phyloP scores from a whole-genome alignment of 2,113 vertebrate species.

The Pristiophorus japonicus region DNA sequence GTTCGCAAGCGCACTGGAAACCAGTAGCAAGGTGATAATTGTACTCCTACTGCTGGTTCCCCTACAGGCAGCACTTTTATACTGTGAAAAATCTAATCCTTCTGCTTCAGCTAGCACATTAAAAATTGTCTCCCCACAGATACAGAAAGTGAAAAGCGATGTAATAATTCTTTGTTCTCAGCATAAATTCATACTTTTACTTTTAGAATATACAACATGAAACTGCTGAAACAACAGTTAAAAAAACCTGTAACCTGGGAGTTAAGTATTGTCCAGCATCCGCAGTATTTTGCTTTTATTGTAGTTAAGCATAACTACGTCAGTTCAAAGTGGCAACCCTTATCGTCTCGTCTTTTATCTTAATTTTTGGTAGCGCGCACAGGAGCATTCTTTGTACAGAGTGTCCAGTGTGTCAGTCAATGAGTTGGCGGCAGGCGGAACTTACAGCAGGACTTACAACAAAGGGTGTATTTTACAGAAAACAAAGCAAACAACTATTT shows the following conservation, averaged over 20 bases:
- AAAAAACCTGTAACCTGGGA: background rate
- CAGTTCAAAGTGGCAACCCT: background rate
- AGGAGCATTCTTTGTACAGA: background rate
- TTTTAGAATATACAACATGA: background rate
- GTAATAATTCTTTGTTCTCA: background rate
- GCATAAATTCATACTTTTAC: background rate
- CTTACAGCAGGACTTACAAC: background rate
- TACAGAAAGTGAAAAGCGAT: background rate
- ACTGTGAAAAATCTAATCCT: background rate
- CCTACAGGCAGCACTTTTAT: background rate
- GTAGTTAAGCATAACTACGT: background rate
- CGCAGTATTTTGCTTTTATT: no score
- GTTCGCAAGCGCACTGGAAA: background rate
- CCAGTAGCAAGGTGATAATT: background rate
- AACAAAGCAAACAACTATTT: no score
- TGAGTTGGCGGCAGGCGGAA: background rate
- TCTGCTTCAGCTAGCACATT: conserved; percentile 1
- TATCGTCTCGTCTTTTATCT: background rate
- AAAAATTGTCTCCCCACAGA: background rate
- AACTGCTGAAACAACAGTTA: background rate
- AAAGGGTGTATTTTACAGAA: background rate
- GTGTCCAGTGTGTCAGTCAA: background rate
- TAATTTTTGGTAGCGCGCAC: background rate
- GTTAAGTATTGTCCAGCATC: no score
- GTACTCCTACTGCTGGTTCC: background rate